A percentile compares a stretch with the other conserved stretches of the same genome.
Conservation (phyloP, 2,797 vertebrate species). For the Pogonophryne albipinna region DNA sequence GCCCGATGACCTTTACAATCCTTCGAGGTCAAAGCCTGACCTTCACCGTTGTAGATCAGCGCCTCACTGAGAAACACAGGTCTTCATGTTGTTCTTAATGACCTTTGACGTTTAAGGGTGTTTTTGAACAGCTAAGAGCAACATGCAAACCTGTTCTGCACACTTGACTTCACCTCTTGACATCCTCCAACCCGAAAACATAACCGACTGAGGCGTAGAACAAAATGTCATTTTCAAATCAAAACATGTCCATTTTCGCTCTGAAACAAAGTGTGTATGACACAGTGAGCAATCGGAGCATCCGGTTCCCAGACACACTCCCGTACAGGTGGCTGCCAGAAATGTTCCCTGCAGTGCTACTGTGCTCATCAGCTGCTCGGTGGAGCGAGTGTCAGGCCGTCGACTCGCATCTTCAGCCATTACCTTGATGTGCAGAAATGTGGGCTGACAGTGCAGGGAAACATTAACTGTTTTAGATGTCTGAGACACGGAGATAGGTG, state of each 20-base stretch:
- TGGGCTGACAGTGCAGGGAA: slow-evolving; percentile 71
- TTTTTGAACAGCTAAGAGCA: slow-evolving; percentile 6
- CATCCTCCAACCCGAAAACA: slow-evolving; percentile 56
- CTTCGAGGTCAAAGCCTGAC: no score
- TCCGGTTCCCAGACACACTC: slow-evolving; percentile 73
- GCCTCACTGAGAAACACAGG: not conserved
- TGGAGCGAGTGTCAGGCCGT: slow-evolving; percentile 60
- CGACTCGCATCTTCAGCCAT: slow-evolving; percentile 47
- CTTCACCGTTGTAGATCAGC: no score
- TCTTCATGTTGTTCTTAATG: not conserved
- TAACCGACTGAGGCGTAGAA: slow-evolving; percentile 49
- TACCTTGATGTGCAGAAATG: slow-evolving; percentile 49
- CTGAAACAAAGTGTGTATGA: slow-evolving; percentile 75
- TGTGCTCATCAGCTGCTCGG: slow-evolving; percentile 75
- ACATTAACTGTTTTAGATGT: slow-evolving; percentile 82
- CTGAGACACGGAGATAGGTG: slow-evolving; percentile 47
- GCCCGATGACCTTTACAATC: no score
- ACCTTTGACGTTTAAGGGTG: slow-evolving; percentile 8
- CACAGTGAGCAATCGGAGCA: slow-evolving; percentile 66
- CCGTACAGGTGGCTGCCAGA: slow-evolving; percentile 64
- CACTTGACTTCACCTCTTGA: slow-evolving; percentile 65
- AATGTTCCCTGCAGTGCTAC: slow-evolving; percentile 77
- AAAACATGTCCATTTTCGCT: slow-evolving; percentile 71
- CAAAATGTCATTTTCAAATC: slow-evolving; percentile 72
- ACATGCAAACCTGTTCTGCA: slow-evolving; percentile 5